These are phyloP conservation scores for Lanistes nyassanus DNA, from an alignment of 1,140 invertebrate species.

Conservation along the genomic window DNA sequence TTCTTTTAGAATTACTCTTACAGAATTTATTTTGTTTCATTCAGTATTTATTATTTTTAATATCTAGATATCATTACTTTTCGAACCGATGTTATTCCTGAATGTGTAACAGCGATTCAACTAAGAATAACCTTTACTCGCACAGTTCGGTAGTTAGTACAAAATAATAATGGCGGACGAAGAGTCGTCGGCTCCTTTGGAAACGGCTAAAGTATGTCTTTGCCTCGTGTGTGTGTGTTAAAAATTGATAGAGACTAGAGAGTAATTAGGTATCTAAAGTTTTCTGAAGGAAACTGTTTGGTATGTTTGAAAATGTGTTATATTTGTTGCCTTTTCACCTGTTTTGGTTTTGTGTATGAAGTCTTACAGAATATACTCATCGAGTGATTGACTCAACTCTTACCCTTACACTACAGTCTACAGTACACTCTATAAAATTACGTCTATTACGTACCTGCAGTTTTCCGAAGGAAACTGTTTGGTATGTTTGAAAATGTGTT, in stretches of 20 bases:
- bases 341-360: background rate
- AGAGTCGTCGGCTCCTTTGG: slow-evolving; percentile 8
- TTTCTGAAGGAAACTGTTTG: background rate
- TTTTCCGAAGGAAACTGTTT: background rate
- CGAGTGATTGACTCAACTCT: no score
- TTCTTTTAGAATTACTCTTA: no score
- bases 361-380: background rate
- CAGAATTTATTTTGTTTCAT: no score
- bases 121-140: no score
- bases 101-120: no score
- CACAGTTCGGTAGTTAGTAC: background rate
- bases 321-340: background rate
- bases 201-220: slow-evolving; percentile 23
- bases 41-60: no score
- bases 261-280: background rate
- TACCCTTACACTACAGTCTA: no score
- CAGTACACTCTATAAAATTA: no score
- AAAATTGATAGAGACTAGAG: background rate
- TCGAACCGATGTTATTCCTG: no score
- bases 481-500: background rate
- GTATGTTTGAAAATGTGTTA: background rate
- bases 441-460: background rate
- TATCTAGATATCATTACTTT: no score
- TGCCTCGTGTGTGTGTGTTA: background rate
- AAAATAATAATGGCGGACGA: slow-evolving; percentile 4